These are phyloP conservation scores for Martes martes DNA, from an alignment of 2,113 vertebrate genomes.

Conservation along the genomic window DNA sequence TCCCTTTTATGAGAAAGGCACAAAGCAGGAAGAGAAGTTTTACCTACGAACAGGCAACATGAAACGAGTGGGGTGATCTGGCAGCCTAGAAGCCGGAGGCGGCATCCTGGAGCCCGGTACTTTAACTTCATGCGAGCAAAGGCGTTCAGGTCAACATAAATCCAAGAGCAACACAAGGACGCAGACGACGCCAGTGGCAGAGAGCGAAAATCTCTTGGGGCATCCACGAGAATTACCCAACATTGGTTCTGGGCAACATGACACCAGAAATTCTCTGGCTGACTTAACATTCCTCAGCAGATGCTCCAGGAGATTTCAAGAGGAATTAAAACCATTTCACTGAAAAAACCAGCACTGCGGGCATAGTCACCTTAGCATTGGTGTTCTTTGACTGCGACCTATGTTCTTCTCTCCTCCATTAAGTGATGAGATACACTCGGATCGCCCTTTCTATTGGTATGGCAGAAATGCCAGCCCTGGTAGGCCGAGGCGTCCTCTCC, in stretches of 20 bases:
- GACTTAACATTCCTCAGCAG: slow-evolving; percentile 39
- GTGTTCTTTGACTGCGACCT: slow-evolving; percentile 5
- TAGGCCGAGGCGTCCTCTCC: background rate
- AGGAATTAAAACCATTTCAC: slow-evolving; percentile 47
- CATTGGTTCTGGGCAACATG: background rate
- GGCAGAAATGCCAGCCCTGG: background rate
- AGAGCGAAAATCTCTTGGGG: background rate
- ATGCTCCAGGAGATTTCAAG: slow-evolving; percentile 26
- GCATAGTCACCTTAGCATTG: background rate
- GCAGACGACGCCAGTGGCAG: background rate
- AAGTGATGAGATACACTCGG: background rate
- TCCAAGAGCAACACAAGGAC: background rate
- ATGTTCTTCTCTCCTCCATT: slow-evolving; percentile 10
- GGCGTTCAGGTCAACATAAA: background rate
- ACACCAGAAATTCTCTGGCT: slow-evolving; percentile 12
- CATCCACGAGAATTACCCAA: background rate
- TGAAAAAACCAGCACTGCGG: background rate
- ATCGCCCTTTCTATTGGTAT: background rate
- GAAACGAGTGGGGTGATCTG: background rate
- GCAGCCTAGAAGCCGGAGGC: background rate
- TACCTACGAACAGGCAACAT: background rate
- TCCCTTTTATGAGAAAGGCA: slow-evolving; percentile 32
- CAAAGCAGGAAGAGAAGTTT: background rate
- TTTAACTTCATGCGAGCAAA: background rate
- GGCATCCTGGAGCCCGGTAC: background rate